A percentile compares a stretch with the other conserved stretches of the same genome.
These are phyloP conservation scores for Seriola quinqueradiata DNA, from an alignment of 2,113 vertebrate species.

Conservation along the genomic window DNA sequence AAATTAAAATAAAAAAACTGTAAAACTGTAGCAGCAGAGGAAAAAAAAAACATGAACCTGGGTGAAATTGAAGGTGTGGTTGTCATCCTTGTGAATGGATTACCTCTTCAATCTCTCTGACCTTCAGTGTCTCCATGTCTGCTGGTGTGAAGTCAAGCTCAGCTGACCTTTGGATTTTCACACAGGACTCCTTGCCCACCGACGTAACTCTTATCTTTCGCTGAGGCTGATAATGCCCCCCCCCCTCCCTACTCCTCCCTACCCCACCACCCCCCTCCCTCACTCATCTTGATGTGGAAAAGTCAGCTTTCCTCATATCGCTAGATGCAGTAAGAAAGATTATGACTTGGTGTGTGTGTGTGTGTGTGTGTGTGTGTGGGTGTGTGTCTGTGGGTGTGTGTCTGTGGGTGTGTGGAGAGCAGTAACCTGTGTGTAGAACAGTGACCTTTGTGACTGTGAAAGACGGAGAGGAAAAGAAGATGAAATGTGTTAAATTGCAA, in stretches of 20 bases:
- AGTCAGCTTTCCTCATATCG: conserved; percentile 75
- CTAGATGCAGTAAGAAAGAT: conserved; percentile 69
- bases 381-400: conserved; percentile 9
- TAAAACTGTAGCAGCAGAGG: neutral
- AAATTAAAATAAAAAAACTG: neutral
- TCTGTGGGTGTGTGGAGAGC: conserved; percentile 2
- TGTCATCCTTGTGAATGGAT: conserved; percentile 71
- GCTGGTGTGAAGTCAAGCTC: conserved; percentile 59
- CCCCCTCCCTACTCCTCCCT: neutral
- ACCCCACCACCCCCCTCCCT: no score
- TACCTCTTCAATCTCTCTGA: conserved; percentile 69
- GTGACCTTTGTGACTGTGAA: conserved; percentile 32
- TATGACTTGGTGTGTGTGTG: conserved; percentile 40
- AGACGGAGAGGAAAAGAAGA: conserved; percentile 8
- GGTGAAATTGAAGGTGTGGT: conserved; percentile 56
- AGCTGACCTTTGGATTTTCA: conserved; percentile 75
- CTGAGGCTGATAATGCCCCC: conserved; percentile 69
- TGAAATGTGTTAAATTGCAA: conserved; percentile 33
- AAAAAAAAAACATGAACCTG: neutral
- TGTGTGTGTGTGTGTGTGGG: conserved; percentile 19
- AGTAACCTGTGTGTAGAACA: conserved; percentile 18
- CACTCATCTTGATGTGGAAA: conserved; percentile 76
- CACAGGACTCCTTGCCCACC: conserved; percentile 56
- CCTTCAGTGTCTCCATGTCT: conserved; percentile 74
- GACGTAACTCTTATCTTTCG: conserved; percentile 72